A percentile compares a stretch with the other conserved stretches of the same genome.
These are phyloP conservation scores for Apteryx mantelli DNA, from an alignment of 2,113 vertebrate genomes.

Conservation along the genomic window DNA sequence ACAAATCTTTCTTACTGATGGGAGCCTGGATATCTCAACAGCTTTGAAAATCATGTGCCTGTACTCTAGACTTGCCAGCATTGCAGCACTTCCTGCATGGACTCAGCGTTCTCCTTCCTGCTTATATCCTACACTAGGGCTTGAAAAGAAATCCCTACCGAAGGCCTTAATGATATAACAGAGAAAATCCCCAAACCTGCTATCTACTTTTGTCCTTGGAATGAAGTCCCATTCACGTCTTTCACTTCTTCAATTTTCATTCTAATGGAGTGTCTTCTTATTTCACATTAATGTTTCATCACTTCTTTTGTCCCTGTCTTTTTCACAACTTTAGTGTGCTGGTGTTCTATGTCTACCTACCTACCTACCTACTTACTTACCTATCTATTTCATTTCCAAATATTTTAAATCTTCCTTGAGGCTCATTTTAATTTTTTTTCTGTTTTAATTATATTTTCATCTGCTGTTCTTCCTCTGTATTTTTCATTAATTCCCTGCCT, in stretches of 20 bases:
- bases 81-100: not conserved
- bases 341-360: not conserved
- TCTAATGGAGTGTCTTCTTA: not conserved
- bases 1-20: not conserved
- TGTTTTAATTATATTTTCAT: not conserved
- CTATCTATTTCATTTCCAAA: not conserved
- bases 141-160: not conserved
- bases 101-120: not conserved
- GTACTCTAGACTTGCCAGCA: not conserved
- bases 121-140: not conserved
- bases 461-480: not conserved
- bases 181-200: not conserved
- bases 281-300: not conserved
- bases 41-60: not conserved
- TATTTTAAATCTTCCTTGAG: not conserved
- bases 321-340: not conserved
- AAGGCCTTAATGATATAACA: not conserved
- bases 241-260: not conserved
- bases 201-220: not conserved
- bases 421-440: not conserved
- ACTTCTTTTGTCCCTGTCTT: not conserved
- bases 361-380: not conserved
- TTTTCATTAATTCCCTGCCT: not conserved
- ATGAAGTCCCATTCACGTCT: rapidly evolving
- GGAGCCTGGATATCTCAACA: not conserved